phyloP scores from a whole-genome alignment of 2,113 vertebrate species.

The Serilophus lunatus region DNA sequence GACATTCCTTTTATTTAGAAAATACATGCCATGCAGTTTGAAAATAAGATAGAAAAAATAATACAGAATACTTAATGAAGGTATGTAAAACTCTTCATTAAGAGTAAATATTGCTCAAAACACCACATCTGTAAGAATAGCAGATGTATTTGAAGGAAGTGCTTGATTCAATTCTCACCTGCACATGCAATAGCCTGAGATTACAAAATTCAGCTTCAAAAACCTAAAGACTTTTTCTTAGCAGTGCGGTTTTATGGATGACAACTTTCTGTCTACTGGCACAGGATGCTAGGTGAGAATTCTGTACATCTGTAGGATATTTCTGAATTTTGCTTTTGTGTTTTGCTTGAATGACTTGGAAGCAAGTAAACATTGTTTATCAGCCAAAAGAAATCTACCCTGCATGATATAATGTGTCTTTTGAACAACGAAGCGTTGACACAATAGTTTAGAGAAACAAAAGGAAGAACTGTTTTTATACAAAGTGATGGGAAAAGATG shows the following conservation, averaged over 20 bases:
- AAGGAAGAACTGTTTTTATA: background rate
- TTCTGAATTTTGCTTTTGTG: background rate
- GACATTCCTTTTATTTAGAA: background rate
- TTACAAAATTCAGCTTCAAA: background rate
- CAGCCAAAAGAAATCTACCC: background rate
- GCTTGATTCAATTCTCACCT: background rate
- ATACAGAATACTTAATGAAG: background rate
- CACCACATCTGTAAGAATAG: background rate
- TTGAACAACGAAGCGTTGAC: background rate
- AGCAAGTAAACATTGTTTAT: background rate
- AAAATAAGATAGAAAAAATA: background rate
- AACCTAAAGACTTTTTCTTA: background rate
- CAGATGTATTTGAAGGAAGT: background rate
- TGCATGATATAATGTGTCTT: background rate
- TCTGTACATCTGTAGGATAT: background rate
- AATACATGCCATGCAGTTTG: background rate
- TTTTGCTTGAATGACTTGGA: background rate
- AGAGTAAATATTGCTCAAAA: background rate
- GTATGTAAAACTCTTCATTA: background rate
- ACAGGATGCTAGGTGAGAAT: background rate
- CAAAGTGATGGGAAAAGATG: background rate
- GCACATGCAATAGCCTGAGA: background rate
- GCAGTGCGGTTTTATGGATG: background rate
- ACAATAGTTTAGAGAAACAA: background rate
- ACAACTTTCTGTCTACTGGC: background rate